These are phyloP conservation scores for Acipenser ruthenus DNA, from an alignment of 2,797 vertebrate genomes.

Conservation along the genomic window DNA sequence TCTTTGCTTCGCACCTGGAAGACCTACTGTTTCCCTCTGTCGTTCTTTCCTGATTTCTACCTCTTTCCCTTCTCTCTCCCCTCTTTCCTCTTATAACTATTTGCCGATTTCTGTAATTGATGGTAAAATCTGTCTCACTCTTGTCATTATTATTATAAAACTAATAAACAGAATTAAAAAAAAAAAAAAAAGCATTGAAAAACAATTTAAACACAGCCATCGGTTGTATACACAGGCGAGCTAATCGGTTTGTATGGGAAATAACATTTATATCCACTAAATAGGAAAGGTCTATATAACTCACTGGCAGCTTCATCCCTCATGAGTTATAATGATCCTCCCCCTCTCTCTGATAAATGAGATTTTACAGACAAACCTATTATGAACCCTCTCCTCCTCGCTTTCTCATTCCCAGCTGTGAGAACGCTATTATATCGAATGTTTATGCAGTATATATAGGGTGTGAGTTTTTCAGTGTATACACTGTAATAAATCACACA, in stretches of 20 bases:
- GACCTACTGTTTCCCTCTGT: too few species aligned
- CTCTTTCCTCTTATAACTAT: too few species aligned
- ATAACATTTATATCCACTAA: constrained; percentile 2
- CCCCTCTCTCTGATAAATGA: constrained; percentile 9
- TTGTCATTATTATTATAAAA: too few species aligned
- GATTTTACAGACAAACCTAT: constrained; percentile 1
- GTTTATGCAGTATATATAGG: too few species aligned
- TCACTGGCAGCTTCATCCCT: neutral
- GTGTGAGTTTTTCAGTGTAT: too few species aligned
- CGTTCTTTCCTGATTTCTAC: too few species aligned
- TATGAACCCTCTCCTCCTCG: neutral
- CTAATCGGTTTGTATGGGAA: neutral
- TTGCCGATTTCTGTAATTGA: too few species aligned
- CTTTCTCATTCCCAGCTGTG: neutral
- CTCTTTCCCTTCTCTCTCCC: too few species aligned
- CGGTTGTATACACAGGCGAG: neutral
- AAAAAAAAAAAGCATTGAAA: neutral
- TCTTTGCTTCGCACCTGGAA: too few species aligned
- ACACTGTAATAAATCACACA: too few species aligned
- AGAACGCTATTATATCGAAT: too few species aligned
- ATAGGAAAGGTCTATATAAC: constrained; percentile 12
- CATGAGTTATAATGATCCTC: neutral
- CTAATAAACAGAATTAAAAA: neutral
- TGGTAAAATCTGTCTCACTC: too few species aligned
- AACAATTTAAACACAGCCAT: neutral